Conservation (phyloP, 2,113 vertebrate genomes). For the Larimichthys crocea region DNA sequence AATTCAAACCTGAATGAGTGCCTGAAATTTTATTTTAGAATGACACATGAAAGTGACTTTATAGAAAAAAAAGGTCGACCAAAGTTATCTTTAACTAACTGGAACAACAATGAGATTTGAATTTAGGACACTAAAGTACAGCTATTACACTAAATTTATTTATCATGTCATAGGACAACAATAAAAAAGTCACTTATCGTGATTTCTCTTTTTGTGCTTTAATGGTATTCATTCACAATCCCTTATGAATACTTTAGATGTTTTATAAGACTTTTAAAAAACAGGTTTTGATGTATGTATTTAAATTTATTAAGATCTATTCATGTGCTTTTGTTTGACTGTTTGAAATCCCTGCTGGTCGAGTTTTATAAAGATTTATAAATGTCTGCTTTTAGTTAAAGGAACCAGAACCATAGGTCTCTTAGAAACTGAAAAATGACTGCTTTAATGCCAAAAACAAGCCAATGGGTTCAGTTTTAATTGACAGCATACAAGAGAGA, state of each 20-base stretch:
- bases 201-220: neutral
- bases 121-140: neutral
- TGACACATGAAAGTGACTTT: constrained; percentile 13
- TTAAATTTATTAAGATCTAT: neutral
- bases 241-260: neutral
- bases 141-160: neutral
- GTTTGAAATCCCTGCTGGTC: neutral
- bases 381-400: neutral
- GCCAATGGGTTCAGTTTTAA: neutral
- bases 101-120: neutral
- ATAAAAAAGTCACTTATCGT: neutral
- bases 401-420: neutral
- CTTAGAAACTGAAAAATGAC: neutral
- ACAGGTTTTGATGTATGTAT: neutral
- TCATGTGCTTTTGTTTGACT: neutral
- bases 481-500: neutral
- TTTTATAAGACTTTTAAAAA: neutral
- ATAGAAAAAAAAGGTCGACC: neutral
- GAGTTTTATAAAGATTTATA: neutral
- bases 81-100: neutral
- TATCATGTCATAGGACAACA: neutral
- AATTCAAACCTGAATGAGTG: neutral
- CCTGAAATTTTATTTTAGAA: constrained; percentile 17
- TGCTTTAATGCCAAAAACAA: neutral
- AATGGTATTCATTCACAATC: neutral